Base-by-base conservation (phyloP, 35 echinoderm and acorn worm species). In the Strongylocentrotus purpuratus region DNA sequence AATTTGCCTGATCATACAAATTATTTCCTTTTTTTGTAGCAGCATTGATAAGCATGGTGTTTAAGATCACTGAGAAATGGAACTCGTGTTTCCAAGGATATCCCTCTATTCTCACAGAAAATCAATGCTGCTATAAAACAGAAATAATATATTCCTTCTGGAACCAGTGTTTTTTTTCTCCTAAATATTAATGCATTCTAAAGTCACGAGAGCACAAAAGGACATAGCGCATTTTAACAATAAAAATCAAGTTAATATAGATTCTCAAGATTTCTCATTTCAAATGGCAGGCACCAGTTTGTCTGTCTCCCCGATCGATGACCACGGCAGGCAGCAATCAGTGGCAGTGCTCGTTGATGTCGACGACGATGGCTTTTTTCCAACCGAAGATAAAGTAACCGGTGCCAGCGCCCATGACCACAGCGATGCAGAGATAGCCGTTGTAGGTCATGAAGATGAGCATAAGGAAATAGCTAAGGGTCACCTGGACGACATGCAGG, bases 371-470 rank as follows among this genome's bases (percentile, higher is more conserved):
- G 31, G 98, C 96, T 28, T 95, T 90, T 47, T 97, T 99, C 98
- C 98, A 99, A 46, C 98, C 98, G 87, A 99, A 99, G 14, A 97
- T 4, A 59, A 99, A 97, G 60, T 99, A 99, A 5, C 98, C 98
- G 2, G 90, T 1, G 32, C 98, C 98, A 9, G 98, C 97, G 31
- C 98, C 98, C 9, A 97, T 71, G 32, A 94, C 94, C 20, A 99
- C 96, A 3, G 97, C 61, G 46, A 99, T 99, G 95, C 98, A 99
- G 20, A 99, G 96, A 60, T 94, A 99, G 52, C 93, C 97, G 52
- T 99, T 99, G 95, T 97, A 99, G 15, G 98, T 99, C 98, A 99
- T 99, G 95, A 99, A 99, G 85, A 99, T 97, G 12, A 99, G 90
- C 98, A 99, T 99, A 25, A 99, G 98, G 70, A 97, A 99, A 91